Base-by-base conservation (phyloP, 92 coral and sea anemone genomes). In the Zoanthus sociatus region DNA sequence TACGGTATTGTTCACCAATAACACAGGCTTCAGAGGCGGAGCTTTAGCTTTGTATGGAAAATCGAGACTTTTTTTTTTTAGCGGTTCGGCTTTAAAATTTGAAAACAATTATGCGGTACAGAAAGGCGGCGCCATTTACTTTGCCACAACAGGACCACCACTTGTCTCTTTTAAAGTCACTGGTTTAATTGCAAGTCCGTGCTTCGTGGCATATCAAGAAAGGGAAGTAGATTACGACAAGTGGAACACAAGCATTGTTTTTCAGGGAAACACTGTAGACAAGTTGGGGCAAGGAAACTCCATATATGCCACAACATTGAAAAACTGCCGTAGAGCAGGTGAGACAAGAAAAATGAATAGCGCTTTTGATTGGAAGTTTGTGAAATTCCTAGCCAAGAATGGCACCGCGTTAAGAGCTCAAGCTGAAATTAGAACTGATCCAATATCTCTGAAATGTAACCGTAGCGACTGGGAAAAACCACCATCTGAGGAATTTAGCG, bases 41-140 rank as follows among this genome's bases (percentile, higher is more conserved):
- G 98, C 96, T 14, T 79, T 96, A 13, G 98, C 98, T 37, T 78
- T 96, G 90, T 96, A 96, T 69, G 98, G 98, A 45, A 94, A 92
- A 71, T 93, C 98, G 32, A 88, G 82, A 87, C 85, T 96, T 55
- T 54, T 83, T 51, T 89, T 94, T 48, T 54, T 70, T 42, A 84
- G 90, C 69, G 83, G 79, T 21, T 94, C 98, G 54, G 48, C 33
- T 30, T 53, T 93, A 7, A 78, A 78, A 5, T 96, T 96, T 89
- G 63, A 81, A 17, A 92, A 77, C 18, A 96, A 96, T 87, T 53
- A 67, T 73, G 91, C 96, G 21, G 75, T 72, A 26, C 92, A 90
- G 42, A 89, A 89, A 87, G 98, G 98, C 5, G 98, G 98, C 1
- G 98, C 98, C 0, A 83, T 96, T 47, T 96, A 85, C 54, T 89